Base-by-base conservation (phyloP, 2,888 invertebrate species). In the Mamestra brassicae region DNA sequence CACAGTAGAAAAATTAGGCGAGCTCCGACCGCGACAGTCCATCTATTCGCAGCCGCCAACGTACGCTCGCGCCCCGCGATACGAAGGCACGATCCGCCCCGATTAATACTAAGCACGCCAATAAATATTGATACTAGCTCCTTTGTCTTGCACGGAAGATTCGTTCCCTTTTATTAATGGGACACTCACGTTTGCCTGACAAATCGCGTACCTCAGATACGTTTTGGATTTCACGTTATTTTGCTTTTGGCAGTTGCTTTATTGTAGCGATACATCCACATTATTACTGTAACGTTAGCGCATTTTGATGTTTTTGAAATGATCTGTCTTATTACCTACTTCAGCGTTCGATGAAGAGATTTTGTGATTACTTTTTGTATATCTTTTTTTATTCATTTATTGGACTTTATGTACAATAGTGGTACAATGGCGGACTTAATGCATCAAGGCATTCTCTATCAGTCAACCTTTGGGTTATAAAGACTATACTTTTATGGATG, bases 101-200 rank as follows among this genome's bases (percentile, higher is more conserved):
- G 96, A 96, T 96, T 96, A 96, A 95, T 96, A 95, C 94, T 95
- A 96, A 96, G 96, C 94, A 94, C 94, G 92, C 94, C 95, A 94
- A 96, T 96, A 96, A 96, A 96, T 96, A 96, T 95, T 93, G 95
- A 95, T 93, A 93, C 94, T 90, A 90, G 93, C 94, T 95, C 93
- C 95, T 96, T 96, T 96, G 95, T 96, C 95, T 96, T 94, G 92
- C 92, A 92, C 92, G 92, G 93, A 91, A 92, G 93, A 94, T 95
- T 94, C 94, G 94, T 93, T 94, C 90, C 90, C 88, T 93, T 94
- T 93, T 95, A 95, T 95, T 94, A 94, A 96, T 95, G 95, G 93
- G 89, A 93, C 92, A 91, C 92, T 94, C 92, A 94, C 94, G 93
- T 93, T 93, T 92, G 90, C 91, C 93, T 94, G 94, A 95, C 92